Conservation (phyloP, 1,140 invertebrate genomes). For the Aphis gossypii region DNA sequence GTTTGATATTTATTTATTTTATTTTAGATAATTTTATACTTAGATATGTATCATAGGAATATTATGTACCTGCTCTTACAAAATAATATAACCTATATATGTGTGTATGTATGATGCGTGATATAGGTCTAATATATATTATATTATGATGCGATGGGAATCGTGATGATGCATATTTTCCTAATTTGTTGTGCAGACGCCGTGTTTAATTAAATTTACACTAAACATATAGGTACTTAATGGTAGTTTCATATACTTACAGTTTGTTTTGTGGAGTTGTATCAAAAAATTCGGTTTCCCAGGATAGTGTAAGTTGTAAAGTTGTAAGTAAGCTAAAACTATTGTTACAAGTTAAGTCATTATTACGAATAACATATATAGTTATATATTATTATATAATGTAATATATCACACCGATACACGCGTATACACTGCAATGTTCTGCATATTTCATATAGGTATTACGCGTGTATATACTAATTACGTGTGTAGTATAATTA, state of each 20-base stretch:
- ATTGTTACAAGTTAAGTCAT: neutral
- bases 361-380: neutral
- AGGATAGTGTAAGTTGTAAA: neutral
- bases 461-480: slow-evolving; percentile 16
- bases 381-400: neutral
- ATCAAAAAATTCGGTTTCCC: neutral
- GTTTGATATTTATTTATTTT: neutral
- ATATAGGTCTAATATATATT: no score
- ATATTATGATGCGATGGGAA: neutral
- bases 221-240: neutral
- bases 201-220: neutral
- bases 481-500: neutral
- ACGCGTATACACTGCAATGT: slow-evolving; percentile 51
- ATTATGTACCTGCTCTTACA: neutral
- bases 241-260: neutral
- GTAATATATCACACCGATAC: neutral
- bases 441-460: slow-evolving; percentile 46
- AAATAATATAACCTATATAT: neutral
- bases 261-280: neutral
- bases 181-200: neutral
- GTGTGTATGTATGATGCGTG: no score
- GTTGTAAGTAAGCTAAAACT: neutral
- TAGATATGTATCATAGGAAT: no score
- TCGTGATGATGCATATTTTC: neutral
- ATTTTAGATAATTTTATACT: neutral